phyloP scores from a whole-genome alignment of 2,113 vertebrate genomes.

The Jacana jacana region DNA sequence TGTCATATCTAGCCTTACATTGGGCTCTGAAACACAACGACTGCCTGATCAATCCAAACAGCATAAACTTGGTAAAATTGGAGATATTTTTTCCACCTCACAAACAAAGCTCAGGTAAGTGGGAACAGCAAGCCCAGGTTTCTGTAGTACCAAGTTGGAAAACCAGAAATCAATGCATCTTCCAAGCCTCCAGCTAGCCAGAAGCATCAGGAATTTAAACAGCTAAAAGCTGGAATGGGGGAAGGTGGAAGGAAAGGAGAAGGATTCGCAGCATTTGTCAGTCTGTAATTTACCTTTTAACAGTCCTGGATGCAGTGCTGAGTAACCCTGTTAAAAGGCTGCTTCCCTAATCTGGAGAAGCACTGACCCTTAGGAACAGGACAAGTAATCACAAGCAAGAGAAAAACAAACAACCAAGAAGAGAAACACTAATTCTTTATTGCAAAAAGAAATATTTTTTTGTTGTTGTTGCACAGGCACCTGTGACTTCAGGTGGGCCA shows the following conservation, averaged over 20 bases:
- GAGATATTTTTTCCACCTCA: background rate
- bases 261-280: background rate
- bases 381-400: background rate
- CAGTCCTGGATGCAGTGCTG: background rate
- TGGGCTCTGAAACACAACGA: background rate
- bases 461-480: background rate
- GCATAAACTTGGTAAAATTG: background rate
- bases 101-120: background rate
- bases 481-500: accelerated
- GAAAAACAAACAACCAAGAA: background rate
- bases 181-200: background rate
- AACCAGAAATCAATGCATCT: background rate
- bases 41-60: background rate
- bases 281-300: background rate
- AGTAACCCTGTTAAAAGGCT: background rate
- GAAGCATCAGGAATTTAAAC: background rate
- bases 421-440: background rate
- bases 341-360: background rate
- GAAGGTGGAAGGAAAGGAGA: background rate
- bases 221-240: background rate
- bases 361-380: background rate
- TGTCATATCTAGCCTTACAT: background rate
- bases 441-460: background rate
- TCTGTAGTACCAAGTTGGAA: background rate
- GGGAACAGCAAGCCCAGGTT: background rate